Base-by-base conservation (phyloP, 2,888 invertebrate genomes). In the Isotomurus palustris region DNA sequence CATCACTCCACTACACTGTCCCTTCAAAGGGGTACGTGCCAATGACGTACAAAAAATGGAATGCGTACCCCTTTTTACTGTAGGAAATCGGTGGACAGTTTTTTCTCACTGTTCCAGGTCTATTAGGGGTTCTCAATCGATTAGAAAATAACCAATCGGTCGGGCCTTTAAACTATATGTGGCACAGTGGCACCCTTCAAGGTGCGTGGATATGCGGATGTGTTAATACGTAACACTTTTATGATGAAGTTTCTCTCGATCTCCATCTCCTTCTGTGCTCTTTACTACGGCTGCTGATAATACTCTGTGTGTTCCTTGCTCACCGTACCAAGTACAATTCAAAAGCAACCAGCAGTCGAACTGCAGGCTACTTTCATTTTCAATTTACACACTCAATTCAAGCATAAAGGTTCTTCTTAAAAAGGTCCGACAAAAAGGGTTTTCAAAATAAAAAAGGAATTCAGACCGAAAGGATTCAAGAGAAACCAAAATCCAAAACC, bases 11-110 rank as follows among this genome's bases (percentile, higher is more conserved):
- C 5, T 38, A 8, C 4, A 49, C 29, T 35, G 35, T 36, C 25
- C 56, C 58, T 54, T 57, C 10, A 64, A 64, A 61, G 64, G 61
- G 61, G 64, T 62, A 64, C 64, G 58, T 59, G 61, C 61, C 60
- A 55, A 56, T 53, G 29, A 17, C 53, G 4, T 22, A 43, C 43
- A 43, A 19, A 19, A 40, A 14, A 14, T 19, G 6, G 6, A 19
- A 40, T 43, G 24, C 3, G 5, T 22, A n/a, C 3, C 21, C 3
- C 29, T 43, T 51, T 55, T 55, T 55, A 55, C 55, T 43, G 41
- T 35, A 14, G 44, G 38, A 50, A 58, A 53, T n/a, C n/a, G n/a
- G n/a, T n/a, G n/a, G n/a, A n/a, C 61, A 55, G 48, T 58, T 62
- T 58, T 54, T 54, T 57, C 58, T 32, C 22, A 28, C 32, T 40